Base-by-base conservation (phyloP, 2,113 vertebrate genomes). In the Cardinalis cardinalis region DNA sequence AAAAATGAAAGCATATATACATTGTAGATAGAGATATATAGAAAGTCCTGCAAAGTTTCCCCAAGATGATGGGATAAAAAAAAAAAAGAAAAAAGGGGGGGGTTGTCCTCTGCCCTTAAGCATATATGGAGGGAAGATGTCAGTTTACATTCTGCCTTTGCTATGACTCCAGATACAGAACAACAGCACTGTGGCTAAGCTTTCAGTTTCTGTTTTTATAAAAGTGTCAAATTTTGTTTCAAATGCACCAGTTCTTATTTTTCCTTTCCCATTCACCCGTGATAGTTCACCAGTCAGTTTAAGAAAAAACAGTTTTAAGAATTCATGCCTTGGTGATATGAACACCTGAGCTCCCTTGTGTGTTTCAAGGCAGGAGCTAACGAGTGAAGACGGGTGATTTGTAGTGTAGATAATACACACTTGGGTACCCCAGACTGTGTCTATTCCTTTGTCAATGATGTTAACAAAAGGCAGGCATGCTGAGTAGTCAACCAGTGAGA, bases 341-440 rank as follows among this genome's bases (percentile, higher is more conserved):
- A 95, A 95, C 95, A 96, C 93, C 95, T 95, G 92, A 95, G 88
- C 65, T 95, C 88, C 63, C 94, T 76, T 75, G 90, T 78, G 84
- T 49, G 65, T 90, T 94, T 81, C 77, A 81, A 2, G 8, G 80
- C 76, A 84, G 70, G 73, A 93, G 63, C 59, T 95, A 95, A 96
- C 80, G 2, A 95, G 85, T 66, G 71, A 91, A 66, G 95, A 96
- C 94, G 24, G 87, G 94, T 94, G 93, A 96, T 94, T 83, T 93
- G 95, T 91, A 96, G 84, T 93, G 95, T 76, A 69, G 91, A 91
- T 96, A 96, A 96, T 92, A 95, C 93, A 87, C 93, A 79, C 90
- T 95, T 84, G 90, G 95, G 90, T 79, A 93, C 38, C 58, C 34
- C 46, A 88, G 76, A 88, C 1, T 92, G 75, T 77, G 92, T 90